Base-by-base conservation (phyloP, 1,140 invertebrate genomes). In the Microplitis demolitor region DNA sequence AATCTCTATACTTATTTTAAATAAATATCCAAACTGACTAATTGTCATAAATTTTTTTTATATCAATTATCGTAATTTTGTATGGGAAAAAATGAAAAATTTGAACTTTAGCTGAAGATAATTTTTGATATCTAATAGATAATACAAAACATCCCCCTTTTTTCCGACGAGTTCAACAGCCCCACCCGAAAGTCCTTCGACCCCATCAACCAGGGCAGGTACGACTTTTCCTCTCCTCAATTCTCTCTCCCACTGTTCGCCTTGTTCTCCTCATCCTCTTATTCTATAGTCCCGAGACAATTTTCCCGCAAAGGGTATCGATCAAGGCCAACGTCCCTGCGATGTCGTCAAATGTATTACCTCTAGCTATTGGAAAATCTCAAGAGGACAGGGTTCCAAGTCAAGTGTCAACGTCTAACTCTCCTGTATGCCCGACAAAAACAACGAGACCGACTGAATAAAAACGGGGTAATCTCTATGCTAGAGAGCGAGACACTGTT, bases 291-390 rank as follows among this genome's bases (percentile, higher is more conserved):
- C 24, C 37, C 66, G 54, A 68, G 66, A 68, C 64, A 66, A 66
- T 58, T 68, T 72, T 54, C 53, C 62, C 70, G 50, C 63, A 58
- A 72, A 72, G 63, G 70, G 34, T 66, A 66, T 72, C 70, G 70
- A 72, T 72, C 70, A 72, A 72, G 70, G 70, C 54, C 53, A 71
- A 66, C 62, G 61, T 62, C 61, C 50, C 50, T 64, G 35, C 37
- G 50, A 50, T 53, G 66, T 31, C 63, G 35, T 53, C n/a, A 50
- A 31, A 33, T 14, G 16, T 33, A 71, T 31, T 51, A 58, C 56
- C 56, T 58, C 56, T 24, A 58, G 14, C 16, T 16, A 58, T 39
- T 60, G 54, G 54, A 69, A 69, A 60, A 69, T 56, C 66, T 68
- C 66, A 39, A 69, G 67, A 11, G 60, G 34, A n/a, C n/a, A 62